phyloP scores from a whole-genome alignment of 2,888 invertebrate species.

The Melinaea marsaeus region DNA sequence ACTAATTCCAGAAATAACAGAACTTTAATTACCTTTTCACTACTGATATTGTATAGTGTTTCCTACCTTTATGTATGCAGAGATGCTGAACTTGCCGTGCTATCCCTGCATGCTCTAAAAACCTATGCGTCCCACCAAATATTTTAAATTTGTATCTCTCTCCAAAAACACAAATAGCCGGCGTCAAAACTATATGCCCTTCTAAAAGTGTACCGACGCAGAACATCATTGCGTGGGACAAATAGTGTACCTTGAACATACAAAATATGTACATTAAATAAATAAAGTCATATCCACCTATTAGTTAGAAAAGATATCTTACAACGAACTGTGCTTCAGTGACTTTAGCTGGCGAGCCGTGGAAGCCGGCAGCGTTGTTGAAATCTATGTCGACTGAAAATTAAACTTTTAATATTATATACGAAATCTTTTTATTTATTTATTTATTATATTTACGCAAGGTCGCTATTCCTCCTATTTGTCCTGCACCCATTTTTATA shows the following conservation, averaged over 20 bases:
- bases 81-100: slow-evolving; percentile 50
- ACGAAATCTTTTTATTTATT: not conserved
- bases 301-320: slow-evolving; percentile 31
- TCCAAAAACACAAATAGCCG: slow-evolving; percentile 59
- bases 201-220: slow-evolving; percentile 62
- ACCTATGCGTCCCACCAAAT: slow-evolving; percentile 56
- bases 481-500: slow-evolving; percentile 43
- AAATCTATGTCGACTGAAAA: slow-evolving; percentile 66
- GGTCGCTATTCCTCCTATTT: slow-evolving; percentile 46
- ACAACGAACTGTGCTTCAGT: slow-evolving; percentile 61
- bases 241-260: slow-evolving; percentile 50
- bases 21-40: not conserved
- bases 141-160: slow-evolving; percentile 59
- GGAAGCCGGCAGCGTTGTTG: slow-evolving; percentile 57
- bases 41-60: not conserved
- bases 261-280: too few relatives aligned
- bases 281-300: not conserved
- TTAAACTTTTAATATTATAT: slow-evolving; percentile 1
- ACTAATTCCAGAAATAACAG: too few relatives aligned
- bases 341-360: slow-evolving; percentile 43
- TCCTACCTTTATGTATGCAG: slow-evolving; percentile 57
- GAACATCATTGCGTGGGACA: slow-evolving; percentile 67
- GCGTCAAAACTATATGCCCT: slow-evolving; percentile 62
- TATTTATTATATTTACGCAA: slow-evolving; percentile 35
- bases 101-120: slow-evolving; percentile 48